Evolutionary conservation across 1,140 invertebrate genomes (phyloP).

Genomic region (Platorchestia sp.): DNA sequence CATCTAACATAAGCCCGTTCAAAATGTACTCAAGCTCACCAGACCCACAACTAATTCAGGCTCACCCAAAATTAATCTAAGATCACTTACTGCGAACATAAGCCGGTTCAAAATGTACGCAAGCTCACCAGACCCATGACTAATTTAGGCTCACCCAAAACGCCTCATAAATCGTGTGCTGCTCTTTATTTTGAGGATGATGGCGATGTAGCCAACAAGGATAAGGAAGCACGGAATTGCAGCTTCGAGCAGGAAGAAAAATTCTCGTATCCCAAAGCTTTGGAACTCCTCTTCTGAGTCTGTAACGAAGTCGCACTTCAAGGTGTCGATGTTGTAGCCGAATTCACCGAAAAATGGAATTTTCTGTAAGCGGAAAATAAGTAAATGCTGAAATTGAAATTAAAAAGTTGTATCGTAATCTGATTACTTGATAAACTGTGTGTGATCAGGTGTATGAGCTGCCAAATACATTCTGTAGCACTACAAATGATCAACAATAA

Average conservation of each 20-base stretch:
- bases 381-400: background rate
- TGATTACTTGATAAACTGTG: no score
- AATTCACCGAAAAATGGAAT: conserved; percentile 54
- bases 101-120: no score
- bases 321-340: conserved; percentile 60
- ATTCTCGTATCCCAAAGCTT: conserved; percentile 47
- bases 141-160: background rate
- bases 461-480: background rate
- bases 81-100: no score
- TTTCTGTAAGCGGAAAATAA: background rate
- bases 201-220: conserved; percentile 63
- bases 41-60: no score
- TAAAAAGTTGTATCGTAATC: background rate
- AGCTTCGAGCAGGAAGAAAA: conserved; percentile 65
- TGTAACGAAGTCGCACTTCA: conserved; percentile 64
- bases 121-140: no score
- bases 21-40: no score
- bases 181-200: conserved; percentile 62
- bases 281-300: background rate
- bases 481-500: background rate
- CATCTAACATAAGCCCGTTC: no score
- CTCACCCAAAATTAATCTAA: no score
- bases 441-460: background rate
- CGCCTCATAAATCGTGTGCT: conserved; percentile 22
- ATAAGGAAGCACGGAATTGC: conserved; percentile 64